These are phyloP conservation scores for Speoplatyrhinus poulsoni DNA, from an alignment of 2,113 vertebrate genomes.

Conservation along the genomic window DNA sequence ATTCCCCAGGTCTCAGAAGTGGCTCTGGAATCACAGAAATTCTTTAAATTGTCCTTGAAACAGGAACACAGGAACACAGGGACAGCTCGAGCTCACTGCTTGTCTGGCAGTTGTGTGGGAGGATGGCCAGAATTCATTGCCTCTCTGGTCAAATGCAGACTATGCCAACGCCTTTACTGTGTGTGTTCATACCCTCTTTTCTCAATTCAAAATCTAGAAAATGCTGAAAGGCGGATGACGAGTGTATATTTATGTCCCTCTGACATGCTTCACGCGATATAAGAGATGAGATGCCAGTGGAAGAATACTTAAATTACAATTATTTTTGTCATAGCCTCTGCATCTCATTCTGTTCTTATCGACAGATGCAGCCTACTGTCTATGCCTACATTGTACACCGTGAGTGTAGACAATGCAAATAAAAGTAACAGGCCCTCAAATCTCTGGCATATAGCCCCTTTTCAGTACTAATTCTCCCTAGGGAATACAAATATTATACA, in stretches of 20 bases:
- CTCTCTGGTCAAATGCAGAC: constrained; percentile 9
- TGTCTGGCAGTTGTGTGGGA: constrained; percentile 2
- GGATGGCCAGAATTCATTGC: constrained; percentile 22
- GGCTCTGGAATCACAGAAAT: background rate
- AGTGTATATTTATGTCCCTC: constrained; percentile 32
- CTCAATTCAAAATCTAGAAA: constrained; percentile 22
- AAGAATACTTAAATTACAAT: background rate
- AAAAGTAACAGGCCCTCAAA: background rate
- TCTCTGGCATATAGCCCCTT: background rate
- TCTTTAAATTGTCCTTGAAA: background rate
- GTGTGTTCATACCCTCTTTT: background rate
- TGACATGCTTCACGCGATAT: constrained; percentile 21
- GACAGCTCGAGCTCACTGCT: background rate
- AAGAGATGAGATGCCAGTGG: constrained; percentile 3
- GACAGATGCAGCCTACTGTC: too few relatives aligned
- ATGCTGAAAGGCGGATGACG: constrained; percentile 5
- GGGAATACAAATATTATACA: too few relatives aligned
- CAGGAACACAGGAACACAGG: constrained; percentile 8
- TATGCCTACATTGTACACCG: too few relatives aligned
- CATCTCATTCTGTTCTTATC: background rate
- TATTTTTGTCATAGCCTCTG: constrained; percentile 5
- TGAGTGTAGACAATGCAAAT: background rate
- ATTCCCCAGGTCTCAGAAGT: background rate
- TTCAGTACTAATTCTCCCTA: too few relatives aligned
- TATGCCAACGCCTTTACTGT: constrained; percentile 10